A percentile compares a stretch with the other conserved stretches of the same genome.
These are phyloP conservation scores for Chiloscyllium punctatum DNA, from an alignment of 2,797 vertebrate species.

Conservation along the genomic window DNA sequence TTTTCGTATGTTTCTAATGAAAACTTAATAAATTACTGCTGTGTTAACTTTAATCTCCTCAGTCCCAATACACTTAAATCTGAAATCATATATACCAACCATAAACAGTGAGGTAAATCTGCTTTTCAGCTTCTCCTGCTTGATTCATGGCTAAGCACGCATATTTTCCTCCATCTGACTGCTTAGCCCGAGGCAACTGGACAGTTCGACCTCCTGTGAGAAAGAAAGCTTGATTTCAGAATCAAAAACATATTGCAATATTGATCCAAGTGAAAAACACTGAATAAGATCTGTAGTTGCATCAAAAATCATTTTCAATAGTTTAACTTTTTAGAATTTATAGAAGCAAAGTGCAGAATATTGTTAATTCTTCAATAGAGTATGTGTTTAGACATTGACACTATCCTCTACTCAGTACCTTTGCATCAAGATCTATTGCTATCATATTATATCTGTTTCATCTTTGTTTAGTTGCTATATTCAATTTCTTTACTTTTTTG, in stretches of 20 bases:
- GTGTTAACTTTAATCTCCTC: background rate
- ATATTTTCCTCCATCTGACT: conserved; percentile 82
- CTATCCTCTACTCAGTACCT: background rate
- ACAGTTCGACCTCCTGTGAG: conserved; percentile 75
- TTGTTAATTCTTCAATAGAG: background rate
- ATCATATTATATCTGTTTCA: background rate
- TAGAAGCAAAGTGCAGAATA: background rate
- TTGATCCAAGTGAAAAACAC: background rate
- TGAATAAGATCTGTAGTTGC: background rate
- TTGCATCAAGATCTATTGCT: background rate
- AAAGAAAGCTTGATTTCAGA: conserved; percentile 4
- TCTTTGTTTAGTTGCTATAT: background rate
- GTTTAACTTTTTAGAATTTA: no score
- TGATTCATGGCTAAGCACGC: conserved; percentile 81
- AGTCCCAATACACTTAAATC: background rate
- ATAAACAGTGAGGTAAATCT: conserved; percentile 75
- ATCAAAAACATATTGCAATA: conserved; percentile 33
- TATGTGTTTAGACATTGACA: background rate
- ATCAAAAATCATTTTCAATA: no score
- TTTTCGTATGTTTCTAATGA: background rate
- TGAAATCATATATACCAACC: conserved; percentile 60
- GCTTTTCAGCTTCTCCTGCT: conserved; percentile 82
- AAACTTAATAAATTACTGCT: background rate
- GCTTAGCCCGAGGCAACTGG: conserved; percentile 78
- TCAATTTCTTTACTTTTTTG: background rate